Evolutionary conservation across 2,797 vertebrate species (phyloP), one percentile per base, ranked within the genome.

Genomic region (Tapirus indicus): DNA sequence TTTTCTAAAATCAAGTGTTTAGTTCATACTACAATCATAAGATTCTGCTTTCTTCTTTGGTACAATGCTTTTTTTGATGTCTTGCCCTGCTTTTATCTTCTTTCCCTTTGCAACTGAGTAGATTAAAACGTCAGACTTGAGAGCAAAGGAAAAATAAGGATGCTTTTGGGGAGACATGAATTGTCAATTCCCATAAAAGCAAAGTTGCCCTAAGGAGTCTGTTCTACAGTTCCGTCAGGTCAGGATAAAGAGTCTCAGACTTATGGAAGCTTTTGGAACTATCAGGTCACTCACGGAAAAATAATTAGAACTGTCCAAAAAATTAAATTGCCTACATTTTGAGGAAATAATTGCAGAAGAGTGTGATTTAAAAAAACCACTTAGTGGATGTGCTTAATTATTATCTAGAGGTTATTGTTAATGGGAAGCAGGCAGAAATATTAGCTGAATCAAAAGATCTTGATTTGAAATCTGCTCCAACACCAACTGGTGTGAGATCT

Each of bases 61-160:
- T 32, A 62, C 18, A 66, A 25, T 35, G 1, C 9, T 68, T 35
- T 74, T 88, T 71, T 84, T 96, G 9, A 38, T 12, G 21, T 2
- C 16, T 91, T 92, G 74, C 4, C 20, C 20, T 83, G n/a, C n/a
- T 78, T 79, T 87, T 38, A 62, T 96, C 72, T 77, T 88, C 17
- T 84, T 47, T 92, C 60, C 29, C 91, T 89, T 90, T 71, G 7
- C 41, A 82, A 83, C 47, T 75, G 25, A 87, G 2, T 64, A 91
- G 64, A 79, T 91, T 85, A 62, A 96, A 79, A 32, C 44, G 77
- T 52, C 20, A 47, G 29, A 87, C 35, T 60, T 94, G 64, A 97
- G 74, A 94, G 75, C 62, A 95, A 88, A n/a, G 38, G 41, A 64
- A 80, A 92, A 71, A n/a, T 79, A 54, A 17, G 12, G 0, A 10